Percentiles rank a stretch among this genome's conserved stretches.
These are phyloP conservation scores for Agapetus fuscipes DNA, from an alignment of 2,888 invertebrate genomes.

Conservation along the genomic window DNA sequence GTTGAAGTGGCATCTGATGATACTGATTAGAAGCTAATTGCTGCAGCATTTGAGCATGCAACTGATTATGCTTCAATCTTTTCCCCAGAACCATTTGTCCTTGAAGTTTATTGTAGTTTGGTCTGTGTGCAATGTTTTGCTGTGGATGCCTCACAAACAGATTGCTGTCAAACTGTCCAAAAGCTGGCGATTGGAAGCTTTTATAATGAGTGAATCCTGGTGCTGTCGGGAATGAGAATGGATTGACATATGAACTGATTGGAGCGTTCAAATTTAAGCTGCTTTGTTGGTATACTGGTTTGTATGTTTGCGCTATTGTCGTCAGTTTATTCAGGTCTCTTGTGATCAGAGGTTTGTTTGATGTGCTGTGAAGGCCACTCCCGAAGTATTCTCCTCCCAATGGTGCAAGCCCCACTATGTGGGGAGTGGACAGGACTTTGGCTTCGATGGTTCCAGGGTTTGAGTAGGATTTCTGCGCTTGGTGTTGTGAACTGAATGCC, in stretches of 20 bases:
- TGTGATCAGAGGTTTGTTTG: constrained; percentile 33
- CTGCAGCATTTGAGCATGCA: constrained; percentile 33
- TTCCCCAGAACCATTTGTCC: constrained; percentile 17
- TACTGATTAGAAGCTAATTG: constrained; percentile 34
- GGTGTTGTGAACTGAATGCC: constrained; percentile 27
- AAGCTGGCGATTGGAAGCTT: constrained; percentile 19
- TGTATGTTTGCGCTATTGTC: constrained; percentile 40
- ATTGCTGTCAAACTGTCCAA: constrained; percentile 16
- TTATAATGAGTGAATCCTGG: constrained; percentile 35
- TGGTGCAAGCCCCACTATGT: constrained; percentile 33
- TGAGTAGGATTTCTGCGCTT: constrained; percentile 9
- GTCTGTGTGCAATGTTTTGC: constrained; percentile 33
- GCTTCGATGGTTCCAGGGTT: constrained; percentile 8
- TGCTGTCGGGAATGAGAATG: constrained; percentile 31
- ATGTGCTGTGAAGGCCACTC: constrained; percentile 27
- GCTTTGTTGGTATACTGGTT: constrained; percentile 32
- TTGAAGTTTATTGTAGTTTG: constrained; percentile 33
- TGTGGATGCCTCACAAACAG: constrained; percentile 36
- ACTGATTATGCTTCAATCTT: constrained; percentile 31
- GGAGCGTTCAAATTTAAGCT: constrained; percentile 34
- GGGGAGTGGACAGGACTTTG: constrained; percentile 25
- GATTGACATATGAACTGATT: constrained; percentile 40
- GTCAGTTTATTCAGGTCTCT: constrained; percentile 39
- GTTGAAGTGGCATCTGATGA: constrained; percentile 7
- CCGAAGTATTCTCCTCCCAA: constrained; percentile 31